Conservation (phyloP, 2,113 vertebrate genomes). For the Lates calcarifer region DNA sequence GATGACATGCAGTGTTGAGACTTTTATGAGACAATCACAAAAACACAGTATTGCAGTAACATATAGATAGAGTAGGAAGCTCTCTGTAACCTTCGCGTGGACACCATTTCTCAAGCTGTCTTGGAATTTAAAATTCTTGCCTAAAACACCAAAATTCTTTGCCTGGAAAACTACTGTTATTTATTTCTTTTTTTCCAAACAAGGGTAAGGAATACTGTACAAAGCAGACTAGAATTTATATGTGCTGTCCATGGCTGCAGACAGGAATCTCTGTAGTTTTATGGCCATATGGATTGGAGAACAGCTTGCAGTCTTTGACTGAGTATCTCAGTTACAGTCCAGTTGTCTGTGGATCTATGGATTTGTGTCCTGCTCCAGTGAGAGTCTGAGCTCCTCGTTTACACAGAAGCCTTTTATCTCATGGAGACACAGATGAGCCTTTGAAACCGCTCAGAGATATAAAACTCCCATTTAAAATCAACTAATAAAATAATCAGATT, state of each 20-base stretch:
- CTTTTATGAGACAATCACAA: slow-evolving; percentile 33
- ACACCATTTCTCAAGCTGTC: neutral
- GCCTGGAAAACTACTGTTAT: neutral
- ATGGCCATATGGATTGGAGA: slow-evolving; percentile 64
- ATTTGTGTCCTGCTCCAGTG: slow-evolving; percentile 68
- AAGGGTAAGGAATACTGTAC: slow-evolving; percentile 30
- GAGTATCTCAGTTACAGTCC: slow-evolving; percentile 73
- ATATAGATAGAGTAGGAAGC: neutral
- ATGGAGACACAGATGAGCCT: slow-evolving; percentile 32
- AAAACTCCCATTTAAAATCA: neutral
- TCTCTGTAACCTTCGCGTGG: neutral
- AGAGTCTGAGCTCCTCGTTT: slow-evolving; percentile 44
- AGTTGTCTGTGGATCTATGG: slow-evolving; percentile 75
- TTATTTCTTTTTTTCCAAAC: slow-evolving; percentile 5
- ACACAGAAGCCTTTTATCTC: slow-evolving; percentile 65
- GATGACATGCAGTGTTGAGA: slow-evolving; percentile 51
- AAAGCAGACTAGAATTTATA: slow-evolving; percentile 50
- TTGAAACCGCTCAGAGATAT: slow-evolving; percentile 21
- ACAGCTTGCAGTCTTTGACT: slow-evolving; percentile 62
- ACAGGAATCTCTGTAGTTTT: slow-evolving; percentile 65
- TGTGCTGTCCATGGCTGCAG: slow-evolving; percentile 60
- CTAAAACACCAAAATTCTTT: neutral
- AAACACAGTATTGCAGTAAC: neutral
- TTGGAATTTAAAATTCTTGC: neutral
- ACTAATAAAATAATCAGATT: neutral